Evolutionary conservation across 1,140 invertebrate species (phyloP).

Genomic region (Nephila pilipes): DNA sequence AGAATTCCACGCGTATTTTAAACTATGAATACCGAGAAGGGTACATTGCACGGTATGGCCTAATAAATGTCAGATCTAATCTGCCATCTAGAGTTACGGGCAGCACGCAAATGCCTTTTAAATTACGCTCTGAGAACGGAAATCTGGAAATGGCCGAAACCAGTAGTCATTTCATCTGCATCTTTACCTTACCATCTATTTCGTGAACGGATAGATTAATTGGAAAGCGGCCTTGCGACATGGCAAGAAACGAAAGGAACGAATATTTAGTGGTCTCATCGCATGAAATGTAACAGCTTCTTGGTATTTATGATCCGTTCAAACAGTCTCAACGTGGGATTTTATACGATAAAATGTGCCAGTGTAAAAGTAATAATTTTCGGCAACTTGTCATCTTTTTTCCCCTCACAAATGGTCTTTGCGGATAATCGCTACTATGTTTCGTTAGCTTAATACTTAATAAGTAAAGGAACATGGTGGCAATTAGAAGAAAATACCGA

Average conservation of each 20-base stretch:
- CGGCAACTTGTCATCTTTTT: no score
- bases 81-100: slow-evolving; percentile 40
- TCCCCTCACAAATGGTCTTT: no score
- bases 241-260: background rate
- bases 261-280: background rate
- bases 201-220: background rate
- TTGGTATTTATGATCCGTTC: background rate
- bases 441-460: no score
- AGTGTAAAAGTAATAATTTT: no score
- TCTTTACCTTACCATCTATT: slow-evolving; percentile 6
- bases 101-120: slow-evolving; percentile 58
- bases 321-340: no score
- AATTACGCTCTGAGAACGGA: slow-evolving; percentile 44
- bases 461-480: no score
- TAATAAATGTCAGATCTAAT: slow-evolving; percentile 63
- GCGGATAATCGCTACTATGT: no score
- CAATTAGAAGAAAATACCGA: no score
- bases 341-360: no score
- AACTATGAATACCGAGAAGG: slow-evolving; percentile 35
- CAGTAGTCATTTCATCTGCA: background rate
- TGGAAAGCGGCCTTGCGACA: background rate
- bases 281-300: background rate
- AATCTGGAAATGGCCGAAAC: slow-evolving; percentile 8
- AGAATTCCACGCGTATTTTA: slow-evolving; percentile 47
- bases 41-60: slow-evolving; percentile 51